phyloP scores from a whole-genome alignment of 1,140 invertebrate species.

The Maniola jurtina region DNA sequence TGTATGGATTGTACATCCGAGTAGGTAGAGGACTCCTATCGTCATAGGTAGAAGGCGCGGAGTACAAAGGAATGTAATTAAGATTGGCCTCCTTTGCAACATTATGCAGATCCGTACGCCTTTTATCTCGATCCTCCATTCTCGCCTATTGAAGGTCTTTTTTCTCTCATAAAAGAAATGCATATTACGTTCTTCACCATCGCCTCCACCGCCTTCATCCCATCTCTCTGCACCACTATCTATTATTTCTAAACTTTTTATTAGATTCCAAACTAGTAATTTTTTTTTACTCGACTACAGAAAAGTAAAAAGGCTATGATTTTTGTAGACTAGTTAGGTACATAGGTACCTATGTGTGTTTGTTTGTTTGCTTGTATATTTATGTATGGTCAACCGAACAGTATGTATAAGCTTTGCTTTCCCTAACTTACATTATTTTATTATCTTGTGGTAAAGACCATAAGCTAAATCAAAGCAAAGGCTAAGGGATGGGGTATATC shows the following conservation, averaged over 20 bases:
- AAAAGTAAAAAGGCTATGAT: too few species aligned
- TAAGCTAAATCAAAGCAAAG: too few species aligned
- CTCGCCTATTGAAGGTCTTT: background rate
- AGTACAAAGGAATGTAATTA: conserved; percentile 17
- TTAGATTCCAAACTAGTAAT: conserved; percentile 3
- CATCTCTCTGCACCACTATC: background rate
- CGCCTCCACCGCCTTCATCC: too few species aligned
- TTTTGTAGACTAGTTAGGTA: too few species aligned
- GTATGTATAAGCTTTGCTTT: too few species aligned
- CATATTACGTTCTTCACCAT: conserved; percentile 7
- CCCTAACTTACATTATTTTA: too few species aligned
- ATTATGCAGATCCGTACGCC: conserved; percentile 18
- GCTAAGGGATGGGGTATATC: too few species aligned
- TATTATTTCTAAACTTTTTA: background rate
- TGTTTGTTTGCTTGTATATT: too few species aligned
- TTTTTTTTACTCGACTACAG: too few species aligned
- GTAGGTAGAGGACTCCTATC: background rate
- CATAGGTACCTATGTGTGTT: too few species aligned
- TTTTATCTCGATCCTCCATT: conserved; percentile 1
- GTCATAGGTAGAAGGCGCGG: background rate
- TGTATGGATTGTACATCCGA: background rate
- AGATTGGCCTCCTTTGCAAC: conserved; percentile 13
- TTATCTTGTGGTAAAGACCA: too few species aligned
- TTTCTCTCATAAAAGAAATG: conserved; percentile 19
- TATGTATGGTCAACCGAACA: too few species aligned